Conservation (phyloP, 2,888 invertebrate genomes). For the Hedychridium roseum region DNA sequence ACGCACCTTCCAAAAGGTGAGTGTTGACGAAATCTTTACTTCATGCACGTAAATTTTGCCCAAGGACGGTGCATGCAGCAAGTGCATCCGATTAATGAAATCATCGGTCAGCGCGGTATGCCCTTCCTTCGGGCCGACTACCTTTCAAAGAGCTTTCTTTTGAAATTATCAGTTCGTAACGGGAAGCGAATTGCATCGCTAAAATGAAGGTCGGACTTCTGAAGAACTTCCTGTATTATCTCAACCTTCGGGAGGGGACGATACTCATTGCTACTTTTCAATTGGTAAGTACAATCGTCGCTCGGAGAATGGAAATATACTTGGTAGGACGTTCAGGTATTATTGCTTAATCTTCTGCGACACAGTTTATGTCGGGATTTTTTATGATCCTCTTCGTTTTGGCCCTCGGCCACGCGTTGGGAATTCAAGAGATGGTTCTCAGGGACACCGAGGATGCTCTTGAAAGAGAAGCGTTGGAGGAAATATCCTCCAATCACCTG, state of each 20-base stretch:
- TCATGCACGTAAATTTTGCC: too few species aligned
- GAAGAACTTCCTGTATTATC: conserved; percentile 56
- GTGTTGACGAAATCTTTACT: too few species aligned
- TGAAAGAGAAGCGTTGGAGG: conserved; percentile 59
- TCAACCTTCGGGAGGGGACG: conserved; percentile 62
- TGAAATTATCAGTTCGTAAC: too few species aligned
- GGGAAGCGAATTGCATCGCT: too few species aligned
- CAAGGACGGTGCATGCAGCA: too few species aligned
- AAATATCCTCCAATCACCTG: conserved; percentile 57
- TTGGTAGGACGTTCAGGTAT: background rate
- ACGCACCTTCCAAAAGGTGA: conserved; percentile 24
- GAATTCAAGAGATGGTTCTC: conserved; percentile 62
- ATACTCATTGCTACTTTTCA: conserved; percentile 63
- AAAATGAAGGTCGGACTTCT: conserved; percentile 54
- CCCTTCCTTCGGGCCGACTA: too few species aligned
- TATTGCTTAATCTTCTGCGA: background rate
- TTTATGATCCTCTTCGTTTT: conserved; percentile 44
- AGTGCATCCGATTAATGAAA: too few species aligned
- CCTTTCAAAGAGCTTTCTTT: too few species aligned
- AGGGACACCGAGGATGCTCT: conserved; percentile 63
- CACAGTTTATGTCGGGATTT: conserved; percentile 31
- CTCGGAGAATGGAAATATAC: background rate
- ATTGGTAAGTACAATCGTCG: conserved; percentile 59
- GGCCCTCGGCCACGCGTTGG: conserved; percentile 61
- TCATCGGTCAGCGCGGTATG: too few species aligned